These are phyloP conservation scores for Tetramorium alpestre DNA, from an alignment of 1,140 invertebrate genomes.

Conservation along the genomic window DNA sequence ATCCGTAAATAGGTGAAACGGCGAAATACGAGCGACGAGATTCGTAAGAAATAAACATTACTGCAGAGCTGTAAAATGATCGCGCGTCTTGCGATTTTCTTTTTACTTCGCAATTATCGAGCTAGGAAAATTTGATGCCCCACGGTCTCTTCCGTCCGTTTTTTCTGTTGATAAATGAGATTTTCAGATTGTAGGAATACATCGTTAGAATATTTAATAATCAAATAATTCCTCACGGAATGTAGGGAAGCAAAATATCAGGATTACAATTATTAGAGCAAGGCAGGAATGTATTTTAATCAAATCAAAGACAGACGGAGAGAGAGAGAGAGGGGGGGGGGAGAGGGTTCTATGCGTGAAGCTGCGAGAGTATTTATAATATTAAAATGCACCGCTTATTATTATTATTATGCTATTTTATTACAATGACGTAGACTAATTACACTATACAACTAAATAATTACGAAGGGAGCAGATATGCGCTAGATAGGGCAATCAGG, in stretches of 20 bases:
- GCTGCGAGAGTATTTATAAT: background rate
- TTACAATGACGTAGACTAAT: background rate
- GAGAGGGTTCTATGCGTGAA: background rate
- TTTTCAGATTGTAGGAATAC: slow-evolving; percentile 4
- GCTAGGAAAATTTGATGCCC: background rate
- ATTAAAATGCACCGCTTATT: background rate
- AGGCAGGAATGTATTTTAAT: slow-evolving; percentile 9
- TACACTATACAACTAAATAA: slow-evolving; percentile 9
- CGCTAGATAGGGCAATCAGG: background rate
- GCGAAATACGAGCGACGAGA: background rate
- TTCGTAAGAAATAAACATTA: background rate
- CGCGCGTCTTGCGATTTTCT: background rate
- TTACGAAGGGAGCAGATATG: background rate
- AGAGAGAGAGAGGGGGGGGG: background rate
- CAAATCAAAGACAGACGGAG: background rate
- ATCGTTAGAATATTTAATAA: slow-evolving; percentile 34
- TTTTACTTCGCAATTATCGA: slow-evolving; percentile 1
- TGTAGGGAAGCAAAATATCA: slow-evolving; percentile 1
- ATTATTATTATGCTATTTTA: background rate
- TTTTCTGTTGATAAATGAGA: slow-evolving; percentile 6
- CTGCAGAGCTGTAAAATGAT: background rate
- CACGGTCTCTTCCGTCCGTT: background rate
- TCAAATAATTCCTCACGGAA: background rate
- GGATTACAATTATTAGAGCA: slow-evolving; percentile 18
- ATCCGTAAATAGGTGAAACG: background rate